A percentile compares a stretch with the other conserved stretches of the same genome.
phyloP scores from a whole-genome alignment of 1,140 invertebrate genomes.

The Drosophila takahashii region DNA sequence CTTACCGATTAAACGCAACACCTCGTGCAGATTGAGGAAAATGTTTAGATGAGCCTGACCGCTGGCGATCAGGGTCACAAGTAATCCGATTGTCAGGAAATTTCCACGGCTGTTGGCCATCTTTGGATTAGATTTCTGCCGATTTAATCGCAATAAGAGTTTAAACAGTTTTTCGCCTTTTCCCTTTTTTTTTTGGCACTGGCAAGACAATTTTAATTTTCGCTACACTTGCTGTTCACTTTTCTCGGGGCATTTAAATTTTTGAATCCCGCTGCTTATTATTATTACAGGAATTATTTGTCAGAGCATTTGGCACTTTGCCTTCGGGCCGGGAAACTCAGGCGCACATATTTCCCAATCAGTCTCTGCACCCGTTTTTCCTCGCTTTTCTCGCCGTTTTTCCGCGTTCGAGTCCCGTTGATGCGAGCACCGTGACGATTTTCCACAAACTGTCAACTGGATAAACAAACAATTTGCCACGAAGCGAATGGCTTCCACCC shows the following conservation, averaged over 20 bases:
- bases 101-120: slow-evolving; percentile 61
- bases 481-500: slow-evolving; percentile 26
- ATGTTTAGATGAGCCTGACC: slow-evolving; percentile 81
- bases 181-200: slow-evolving; percentile 33
- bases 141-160: slow-evolving; percentile 14
- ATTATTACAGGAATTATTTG: slow-evolving; percentile 35
- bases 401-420: slow-evolving; percentile 60
- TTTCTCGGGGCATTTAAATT: slow-evolving; percentile 10
- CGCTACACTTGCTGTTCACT: slow-evolving; percentile 29
- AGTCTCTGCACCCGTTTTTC: slow-evolving; percentile 45
- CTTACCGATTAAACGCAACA: slow-evolving; percentile 84
- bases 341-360: slow-evolving; percentile 60
- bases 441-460: slow-evolving; percentile 60
- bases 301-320: slow-evolving; percentile 60
- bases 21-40: slow-evolving; percentile 84
- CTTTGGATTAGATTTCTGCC: slow-evolving; percentile 9
- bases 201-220: slow-evolving; percentile 39
- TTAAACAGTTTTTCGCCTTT: slow-evolving; percentile 10
- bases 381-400: slow-evolving; percentile 49
- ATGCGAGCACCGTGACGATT: slow-evolving; percentile 81
- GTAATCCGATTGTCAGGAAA: slow-evolving; percentile 78
- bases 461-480: slow-evolving; percentile 53
- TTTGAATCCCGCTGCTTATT: slow-evolving; percentile 15
- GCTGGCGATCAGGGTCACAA: slow-evolving; percentile 58
- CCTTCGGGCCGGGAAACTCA: slow-evolving; percentile 37